Conservation (phyloP, 2,888 invertebrate genomes). For the Pammene fasciana region DNA sequence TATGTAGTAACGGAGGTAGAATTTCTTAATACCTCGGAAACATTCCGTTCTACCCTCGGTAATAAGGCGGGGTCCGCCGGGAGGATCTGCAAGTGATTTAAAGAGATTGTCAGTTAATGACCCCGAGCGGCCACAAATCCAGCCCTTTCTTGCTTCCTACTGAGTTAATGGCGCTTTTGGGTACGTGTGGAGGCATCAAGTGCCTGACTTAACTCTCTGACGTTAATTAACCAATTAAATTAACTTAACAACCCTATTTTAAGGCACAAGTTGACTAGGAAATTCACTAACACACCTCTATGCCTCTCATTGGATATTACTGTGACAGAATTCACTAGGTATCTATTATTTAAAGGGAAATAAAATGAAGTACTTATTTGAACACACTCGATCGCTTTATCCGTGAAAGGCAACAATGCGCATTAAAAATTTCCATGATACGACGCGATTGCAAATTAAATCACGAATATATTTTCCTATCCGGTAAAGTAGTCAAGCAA, state of each 20-base stretch:
- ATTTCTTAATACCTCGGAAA: constrained; percentile 70
- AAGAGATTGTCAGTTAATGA: constrained; percentile 80
- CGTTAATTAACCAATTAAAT: constrained; percentile 37
- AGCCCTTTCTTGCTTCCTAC: constrained; percentile 67
- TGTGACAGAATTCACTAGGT: constrained; percentile 25
- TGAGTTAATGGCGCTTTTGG: constrained; percentile 58
- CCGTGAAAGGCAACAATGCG: constrained; percentile 41
- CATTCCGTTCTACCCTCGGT: constrained; percentile 65
- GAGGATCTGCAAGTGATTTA: constrained; percentile 79
- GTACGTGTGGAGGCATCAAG: constrained; percentile 50
- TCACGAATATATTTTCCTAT: constrained; percentile 74
- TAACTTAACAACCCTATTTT: constrained; percentile 23
- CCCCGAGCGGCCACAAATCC: constrained; percentile 71
- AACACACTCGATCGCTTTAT: constrained; percentile 26
- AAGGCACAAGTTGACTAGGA: neutral
- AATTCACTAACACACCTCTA: constrained; percentile 6
- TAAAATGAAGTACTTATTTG: constrained; percentile 47
- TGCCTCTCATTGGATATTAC: neutral
- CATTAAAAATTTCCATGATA: constrained; percentile 63
- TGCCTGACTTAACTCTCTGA: constrained; percentile 26
- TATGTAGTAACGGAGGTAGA: constrained; percentile 54
- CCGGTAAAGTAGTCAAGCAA: constrained; percentile 55
- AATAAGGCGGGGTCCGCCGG: constrained; percentile 68
- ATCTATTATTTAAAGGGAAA: constrained; percentile 52
- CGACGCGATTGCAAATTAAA: constrained; percentile 69